Conservation (phyloP, 2,888 invertebrate genomes). For the Drosophila borealis region DNA sequence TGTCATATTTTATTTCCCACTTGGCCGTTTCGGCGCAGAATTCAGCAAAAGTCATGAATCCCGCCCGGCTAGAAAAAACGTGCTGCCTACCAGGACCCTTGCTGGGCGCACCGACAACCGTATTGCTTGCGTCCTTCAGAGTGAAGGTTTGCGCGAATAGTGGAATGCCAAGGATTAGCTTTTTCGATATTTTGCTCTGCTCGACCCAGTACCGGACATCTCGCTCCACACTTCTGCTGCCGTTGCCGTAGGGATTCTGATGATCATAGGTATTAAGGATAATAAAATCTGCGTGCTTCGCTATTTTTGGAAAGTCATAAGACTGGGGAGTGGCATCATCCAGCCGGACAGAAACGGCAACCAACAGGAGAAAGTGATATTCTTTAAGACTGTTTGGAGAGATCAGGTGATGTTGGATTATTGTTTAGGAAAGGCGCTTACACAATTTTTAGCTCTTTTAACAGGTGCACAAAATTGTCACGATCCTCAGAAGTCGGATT, state of each 20-base stretch:
- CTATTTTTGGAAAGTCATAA: constrained; percentile 65
- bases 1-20: constrained; percentile 67
- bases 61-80: constrained; percentile 18
- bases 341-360: constrained; percentile 85
- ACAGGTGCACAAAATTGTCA: constrained; percentile 86
- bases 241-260: constrained; percentile 23
- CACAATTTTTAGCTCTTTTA: constrained; percentile 48
- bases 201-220: constrained; percentile 43
- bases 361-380: constrained; percentile 87
- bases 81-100: constrained; percentile 45
- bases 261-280: constrained; percentile 63
- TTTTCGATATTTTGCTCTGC: constrained; percentile 26
- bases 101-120: constrained; percentile 31
- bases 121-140: constrained; percentile 86
- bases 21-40: constrained; percentile 28
- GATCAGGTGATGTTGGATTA: neutral
- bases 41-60: constrained; percentile 56
- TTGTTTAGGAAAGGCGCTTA: constrained; percentile 2
- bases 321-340: constrained; percentile 18
- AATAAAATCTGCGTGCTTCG: constrained; percentile 56
- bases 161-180: constrained; percentile 58
- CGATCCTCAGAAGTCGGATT: constrained; percentile 88
- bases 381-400: constrained; percentile 40
- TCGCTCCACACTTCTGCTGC: constrained; percentile 17
- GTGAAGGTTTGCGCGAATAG: constrained; percentile 87